A percentile compares a stretch with the other conserved stretches of the same genome.
phyloP scores from a whole-genome alignment of 2,888 invertebrate species.

The Chalcis sispes region DNA sequence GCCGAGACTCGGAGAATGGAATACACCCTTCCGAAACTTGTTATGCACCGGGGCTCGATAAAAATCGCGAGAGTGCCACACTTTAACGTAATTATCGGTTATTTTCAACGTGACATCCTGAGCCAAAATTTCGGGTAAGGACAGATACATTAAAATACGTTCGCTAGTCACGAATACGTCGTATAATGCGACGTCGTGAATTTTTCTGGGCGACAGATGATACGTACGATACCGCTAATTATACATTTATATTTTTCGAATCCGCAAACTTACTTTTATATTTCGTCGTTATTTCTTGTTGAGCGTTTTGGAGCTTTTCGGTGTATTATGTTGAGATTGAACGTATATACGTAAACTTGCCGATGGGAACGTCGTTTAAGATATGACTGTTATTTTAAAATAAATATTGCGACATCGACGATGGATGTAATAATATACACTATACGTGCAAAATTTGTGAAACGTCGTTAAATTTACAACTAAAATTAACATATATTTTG shows the following conservation, averaged over 20 bases:
- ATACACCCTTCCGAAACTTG: slow-evolving; percentile 40
- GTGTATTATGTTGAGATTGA: slow-evolving; percentile 1
- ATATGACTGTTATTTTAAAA: no score
- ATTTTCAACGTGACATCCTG: slow-evolving; percentile 53
- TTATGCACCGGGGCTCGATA: slow-evolving; percentile 37
- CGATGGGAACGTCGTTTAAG: slow-evolving; percentile 16
- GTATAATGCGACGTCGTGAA: slow-evolving; percentile 49
- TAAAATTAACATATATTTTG: no score
- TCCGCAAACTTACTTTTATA: not conserved
- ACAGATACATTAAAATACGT: not conserved
- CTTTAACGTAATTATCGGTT: slow-evolving; percentile 54
- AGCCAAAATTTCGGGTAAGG: slow-evolving; percentile 25
- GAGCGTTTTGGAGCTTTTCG: not conserved
- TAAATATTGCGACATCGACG: no score
- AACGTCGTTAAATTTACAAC: no score
- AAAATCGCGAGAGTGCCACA: slow-evolving; percentile 51
- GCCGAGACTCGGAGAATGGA: not conserved
- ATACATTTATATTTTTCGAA: slow-evolving; percentile 26
- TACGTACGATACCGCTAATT: slow-evolving; percentile 44
- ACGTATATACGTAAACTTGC: not conserved
- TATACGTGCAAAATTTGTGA: no score
- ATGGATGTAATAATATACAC: no score
- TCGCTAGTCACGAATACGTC: slow-evolving; percentile 45
- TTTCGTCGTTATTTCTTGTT: not conserved
- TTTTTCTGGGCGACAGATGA: slow-evolving; percentile 55